Evolutionary conservation across 1,140 invertebrate species (phyloP).

Genomic region (Archivesica marissinica): DNA sequence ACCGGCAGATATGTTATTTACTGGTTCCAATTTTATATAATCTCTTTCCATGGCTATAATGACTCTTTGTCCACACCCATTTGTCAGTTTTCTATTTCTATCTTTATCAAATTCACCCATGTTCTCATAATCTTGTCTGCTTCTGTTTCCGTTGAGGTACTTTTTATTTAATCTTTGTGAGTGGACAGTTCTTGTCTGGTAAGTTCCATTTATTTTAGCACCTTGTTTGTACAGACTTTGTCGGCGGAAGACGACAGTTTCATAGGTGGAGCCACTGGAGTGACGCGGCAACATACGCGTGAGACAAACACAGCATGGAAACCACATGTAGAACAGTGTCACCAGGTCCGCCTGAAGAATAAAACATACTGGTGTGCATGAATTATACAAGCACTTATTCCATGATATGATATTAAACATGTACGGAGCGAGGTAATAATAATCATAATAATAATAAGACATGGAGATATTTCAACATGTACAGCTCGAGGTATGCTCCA

Average conservation of each 20-base stretch:
- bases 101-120: not conserved
- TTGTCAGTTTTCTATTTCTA: not conserved
- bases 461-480: too few species aligned
- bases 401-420: too few species aligned
- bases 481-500: too few species aligned
- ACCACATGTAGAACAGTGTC: slow-evolving; percentile 61
- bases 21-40: slow-evolving; percentile 40
- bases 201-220: slow-evolving; percentile 49
- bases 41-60: slow-evolving; percentile 37
- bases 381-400: too few species aligned
- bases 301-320: slow-evolving; percentile 65
- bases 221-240: slow-evolving; percentile 53
- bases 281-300: slow-evolving; percentile 63
- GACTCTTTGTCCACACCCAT: slow-evolving; percentile 44
- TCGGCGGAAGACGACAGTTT: slow-evolving; percentile 57
- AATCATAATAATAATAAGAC: too few species aligned
- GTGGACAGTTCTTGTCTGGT: slow-evolving; percentile 35
- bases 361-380: too few species aligned
- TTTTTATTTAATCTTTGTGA: not conserved
- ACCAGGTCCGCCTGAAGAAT: slow-evolving; percentile 63
- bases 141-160: slow-evolving; percentile 9
- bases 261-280: slow-evolving; percentile 65
- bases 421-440: too few species aligned
- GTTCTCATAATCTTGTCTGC: slow-evolving; percentile 34
- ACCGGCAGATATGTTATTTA: slow-evolving; percentile 19